These are phyloP conservation scores for Alosa alosa DNA, from an alignment of 2,113 vertebrate genomes.

Conservation along the genomic window DNA sequence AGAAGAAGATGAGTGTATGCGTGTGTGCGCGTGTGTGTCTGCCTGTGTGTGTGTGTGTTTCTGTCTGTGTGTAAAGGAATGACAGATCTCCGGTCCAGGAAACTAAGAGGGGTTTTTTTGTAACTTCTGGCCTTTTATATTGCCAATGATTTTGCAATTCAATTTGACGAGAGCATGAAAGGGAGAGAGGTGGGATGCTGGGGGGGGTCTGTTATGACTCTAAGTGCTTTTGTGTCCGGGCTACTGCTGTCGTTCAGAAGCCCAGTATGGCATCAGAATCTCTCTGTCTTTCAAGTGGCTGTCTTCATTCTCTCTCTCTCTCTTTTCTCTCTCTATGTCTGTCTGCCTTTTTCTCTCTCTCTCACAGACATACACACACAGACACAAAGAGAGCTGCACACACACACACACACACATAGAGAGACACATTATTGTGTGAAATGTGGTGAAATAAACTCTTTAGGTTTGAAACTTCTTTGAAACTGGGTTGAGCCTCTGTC, in stretches of 20 bases:
- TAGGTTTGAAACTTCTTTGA: neutral
- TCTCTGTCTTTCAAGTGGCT: neutral
- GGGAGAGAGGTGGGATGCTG: neutral
- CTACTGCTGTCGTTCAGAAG: neutral
- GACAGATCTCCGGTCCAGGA: neutral
- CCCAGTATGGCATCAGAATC: neutral
- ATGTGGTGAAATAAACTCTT: neutral
- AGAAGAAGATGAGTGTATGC: constrained; percentile 55
- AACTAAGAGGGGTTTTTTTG: neutral
- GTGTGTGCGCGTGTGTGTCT: neutral
- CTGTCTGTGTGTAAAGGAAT: neutral
- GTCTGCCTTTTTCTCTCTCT: neutral
- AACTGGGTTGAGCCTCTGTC: neutral
- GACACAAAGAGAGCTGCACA: too few species aligned
- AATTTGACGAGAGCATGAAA: neutral
- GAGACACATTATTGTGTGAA: neutral
- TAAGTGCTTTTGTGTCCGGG: neutral
- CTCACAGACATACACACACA: too few species aligned
- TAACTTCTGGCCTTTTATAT: neutral
- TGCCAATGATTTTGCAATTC: neutral
- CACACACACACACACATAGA: too few species aligned
- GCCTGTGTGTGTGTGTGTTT: neutral
- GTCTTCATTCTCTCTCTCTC: neutral
- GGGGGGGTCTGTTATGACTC: neutral
- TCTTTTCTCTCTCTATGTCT: neutral